A percentile compares a stretch with the other conserved stretches of the same genome.
Evolutionary conservation across 2,888 invertebrate genomes (phyloP).

Genomic region (Acronicta leporina): DNA sequence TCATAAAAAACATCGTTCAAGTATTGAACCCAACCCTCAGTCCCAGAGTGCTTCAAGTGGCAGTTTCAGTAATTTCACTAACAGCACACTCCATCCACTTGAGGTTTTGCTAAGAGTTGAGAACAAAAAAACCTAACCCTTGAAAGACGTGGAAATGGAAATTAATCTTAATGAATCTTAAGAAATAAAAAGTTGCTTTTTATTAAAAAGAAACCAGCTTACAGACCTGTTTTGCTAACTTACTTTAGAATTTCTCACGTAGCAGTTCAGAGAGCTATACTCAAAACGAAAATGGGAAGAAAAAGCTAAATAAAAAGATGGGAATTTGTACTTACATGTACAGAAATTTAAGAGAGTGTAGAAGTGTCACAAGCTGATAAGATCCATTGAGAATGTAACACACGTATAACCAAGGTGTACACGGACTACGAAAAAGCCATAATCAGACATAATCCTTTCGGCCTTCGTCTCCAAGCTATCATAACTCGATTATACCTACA

Average conservation of each 20-base stretch:
- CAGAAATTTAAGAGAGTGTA: too few species aligned
- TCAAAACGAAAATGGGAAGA: neutral
- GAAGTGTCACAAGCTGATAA: neutral
- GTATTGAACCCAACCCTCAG: conserved; percentile 55
- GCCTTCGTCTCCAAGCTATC: conserved; percentile 21
- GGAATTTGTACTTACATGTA: neutral
- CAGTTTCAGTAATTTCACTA: conserved; percentile 65
- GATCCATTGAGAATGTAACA: neutral
- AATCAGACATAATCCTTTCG: conserved; percentile 41
- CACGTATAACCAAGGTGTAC: neutral
- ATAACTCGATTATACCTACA: conserved; percentile 41
- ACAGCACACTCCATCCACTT: conserved; percentile 56
- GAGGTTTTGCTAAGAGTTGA: conserved; percentile 43
- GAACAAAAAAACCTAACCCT: conserved; percentile 54
- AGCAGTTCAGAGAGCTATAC: conserved; percentile 16
- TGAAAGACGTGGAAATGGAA: conserved; percentile 53
- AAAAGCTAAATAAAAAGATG: neutral
- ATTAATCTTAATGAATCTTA: conserved; percentile 49
- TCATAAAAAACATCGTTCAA: conserved; percentile 50
- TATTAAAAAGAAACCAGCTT: conserved; percentile 26
- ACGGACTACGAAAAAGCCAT: conserved; percentile 29
- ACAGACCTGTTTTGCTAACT: neutral
- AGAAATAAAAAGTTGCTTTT: conserved; percentile 45
- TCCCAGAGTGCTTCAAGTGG: conserved; percentile 67
- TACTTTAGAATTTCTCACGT: conserved; percentile 31